Evolutionary conservation across 1,140 invertebrate species (phyloP).

Genomic region (Forficula auricularia): DNA sequence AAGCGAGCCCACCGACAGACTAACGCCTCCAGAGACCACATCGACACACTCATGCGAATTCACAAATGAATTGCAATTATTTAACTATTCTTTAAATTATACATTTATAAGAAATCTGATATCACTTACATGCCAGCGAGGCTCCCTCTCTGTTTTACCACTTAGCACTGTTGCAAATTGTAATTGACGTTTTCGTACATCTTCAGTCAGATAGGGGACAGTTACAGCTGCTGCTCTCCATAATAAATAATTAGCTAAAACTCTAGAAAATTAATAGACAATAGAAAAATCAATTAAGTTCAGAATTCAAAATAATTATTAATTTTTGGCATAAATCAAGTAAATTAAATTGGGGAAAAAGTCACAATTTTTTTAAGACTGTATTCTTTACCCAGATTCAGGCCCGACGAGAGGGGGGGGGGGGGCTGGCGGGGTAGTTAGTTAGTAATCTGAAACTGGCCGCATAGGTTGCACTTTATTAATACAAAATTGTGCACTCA

Average conservation of each 20-base stretch:
- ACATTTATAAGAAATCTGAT: too few relatives aligned
- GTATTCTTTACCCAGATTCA: too few relatives aligned
- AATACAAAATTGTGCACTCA: too few relatives aligned
- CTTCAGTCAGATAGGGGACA: slow-evolving; percentile 54
- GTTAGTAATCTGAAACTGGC: too few relatives aligned
- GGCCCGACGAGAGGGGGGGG: too few relatives aligned
- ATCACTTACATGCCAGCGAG: slow-evolving; percentile 68
- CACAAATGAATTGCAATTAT: too few relatives aligned
- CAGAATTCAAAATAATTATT: neutral
- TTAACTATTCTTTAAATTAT: too few relatives aligned
- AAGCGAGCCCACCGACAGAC: slow-evolving; percentile 52
- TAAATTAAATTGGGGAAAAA: neutral
- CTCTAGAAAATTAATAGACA: slow-evolving; percentile 21
- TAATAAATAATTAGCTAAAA: slow-evolving; percentile 61
- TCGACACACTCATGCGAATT: slow-evolving; percentile 27
- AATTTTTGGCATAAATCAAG: neutral
- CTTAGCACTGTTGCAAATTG: slow-evolving; percentile 53
- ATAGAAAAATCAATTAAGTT: slow-evolving; percentile 8
- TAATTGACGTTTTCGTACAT: slow-evolving; percentile 48
- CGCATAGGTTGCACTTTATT: too few relatives aligned
- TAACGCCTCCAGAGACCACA: slow-evolving; percentile 44
- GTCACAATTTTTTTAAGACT: neutral
- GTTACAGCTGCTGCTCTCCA: slow-evolving; percentile 59
- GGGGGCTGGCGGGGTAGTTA: too few relatives aligned
- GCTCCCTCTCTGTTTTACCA: slow-evolving; percentile 53